Base-by-base conservation (phyloP, 1,140 invertebrate species). In the Sitophilus oryzae region DNA sequence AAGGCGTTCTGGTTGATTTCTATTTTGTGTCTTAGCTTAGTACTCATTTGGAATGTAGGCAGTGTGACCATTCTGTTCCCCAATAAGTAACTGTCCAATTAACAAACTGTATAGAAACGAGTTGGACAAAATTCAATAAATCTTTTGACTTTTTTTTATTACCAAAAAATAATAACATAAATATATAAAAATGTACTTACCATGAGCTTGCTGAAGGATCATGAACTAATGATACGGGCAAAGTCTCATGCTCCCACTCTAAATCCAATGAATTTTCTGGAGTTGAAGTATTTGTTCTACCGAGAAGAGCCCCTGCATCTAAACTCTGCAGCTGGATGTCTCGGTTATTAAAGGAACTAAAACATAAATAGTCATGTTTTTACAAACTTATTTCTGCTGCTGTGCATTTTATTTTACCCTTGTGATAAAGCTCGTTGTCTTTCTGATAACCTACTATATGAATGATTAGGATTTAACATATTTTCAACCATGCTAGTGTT, bases 201-300 rank as follows among this genome's bases (percentile, higher is more conserved):
- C 68, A 69, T 50, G 69, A 69, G 58, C 65, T 67, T 18, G 49
- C 60, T 19, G 68, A 72, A n/a, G 66, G 57, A 42, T 70, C 68
- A 38, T 65, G 61, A 10, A 64, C 49, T 43, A 69, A 53, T 35
- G 66, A 66, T 40, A 50, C 55, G 15, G 68, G 69, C 16, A 70
- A 47, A n/a, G 66, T 66, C 73, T 81, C 78, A 59, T 79, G 76
- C 67, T 80, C 79, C 79, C 79, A 81, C 64, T 81, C 79, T 55
- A 81, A 66, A 66, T 81, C 79, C 37, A 80, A 61, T 4, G 78
- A 79, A 47, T 76, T 79, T 19, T 74, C 73, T 45, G 78, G 76
- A 54, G 77, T 79, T 21, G 75, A 77, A 23, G 72, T 71, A 40
- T 59, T 60, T 6, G 69, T 69, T 22, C 72, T 67, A 55, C 69